Percentiles rank a stretch among this genome's conserved stretches.
Evolutionary conservation across 2,888 invertebrate genomes (phyloP).

Genomic region (Drosophila parthenogenetica): DNA sequence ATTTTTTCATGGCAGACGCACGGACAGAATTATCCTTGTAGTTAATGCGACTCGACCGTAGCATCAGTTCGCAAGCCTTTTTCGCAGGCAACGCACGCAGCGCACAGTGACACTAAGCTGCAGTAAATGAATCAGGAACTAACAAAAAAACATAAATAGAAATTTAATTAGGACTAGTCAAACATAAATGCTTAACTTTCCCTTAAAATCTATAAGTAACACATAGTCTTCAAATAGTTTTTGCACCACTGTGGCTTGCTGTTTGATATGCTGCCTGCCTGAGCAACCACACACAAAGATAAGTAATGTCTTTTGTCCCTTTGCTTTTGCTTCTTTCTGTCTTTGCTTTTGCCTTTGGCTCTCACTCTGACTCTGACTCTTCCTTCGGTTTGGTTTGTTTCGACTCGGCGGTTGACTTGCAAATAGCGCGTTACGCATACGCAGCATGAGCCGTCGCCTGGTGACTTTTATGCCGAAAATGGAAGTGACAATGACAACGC

Average conservation of each 20-base stretch:
- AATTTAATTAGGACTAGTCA: too few species aligned
- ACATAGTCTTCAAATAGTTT: neutral
- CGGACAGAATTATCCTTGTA: constrained; percentile 72
- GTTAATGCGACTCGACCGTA: constrained; percentile 61
- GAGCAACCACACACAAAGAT: constrained; percentile 49
- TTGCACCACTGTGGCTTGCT: constrained; percentile 26
- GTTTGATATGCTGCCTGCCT: too few species aligned
- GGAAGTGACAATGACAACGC: constrained; percentile 66
- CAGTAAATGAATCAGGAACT: neutral
- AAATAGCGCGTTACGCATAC: constrained; percentile 70
- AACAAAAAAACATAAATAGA: too few species aligned
- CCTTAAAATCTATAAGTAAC: neutral
- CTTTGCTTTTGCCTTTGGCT: constrained; percentile 4
- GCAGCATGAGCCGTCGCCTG: constrained; percentile 45
- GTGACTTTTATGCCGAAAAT: constrained; percentile 3
- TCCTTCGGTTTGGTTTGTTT: too few species aligned
- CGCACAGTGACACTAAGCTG: constrained; percentile 42
- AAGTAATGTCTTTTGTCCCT: constrained; percentile 63
- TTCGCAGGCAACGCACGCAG: constrained; percentile 54
- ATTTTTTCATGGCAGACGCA: constrained; percentile 63
- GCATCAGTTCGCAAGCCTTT: constrained; percentile 46
- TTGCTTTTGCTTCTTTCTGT: constrained; percentile 9
- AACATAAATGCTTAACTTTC: neutral
- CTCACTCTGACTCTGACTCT: constrained; percentile 11
- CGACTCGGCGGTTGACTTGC: constrained; percentile 63